These are phyloP conservation scores for Eupeodes latifasciatus DNA, from an alignment of 2,888 invertebrate species.

Conservation along the genomic window DNA sequence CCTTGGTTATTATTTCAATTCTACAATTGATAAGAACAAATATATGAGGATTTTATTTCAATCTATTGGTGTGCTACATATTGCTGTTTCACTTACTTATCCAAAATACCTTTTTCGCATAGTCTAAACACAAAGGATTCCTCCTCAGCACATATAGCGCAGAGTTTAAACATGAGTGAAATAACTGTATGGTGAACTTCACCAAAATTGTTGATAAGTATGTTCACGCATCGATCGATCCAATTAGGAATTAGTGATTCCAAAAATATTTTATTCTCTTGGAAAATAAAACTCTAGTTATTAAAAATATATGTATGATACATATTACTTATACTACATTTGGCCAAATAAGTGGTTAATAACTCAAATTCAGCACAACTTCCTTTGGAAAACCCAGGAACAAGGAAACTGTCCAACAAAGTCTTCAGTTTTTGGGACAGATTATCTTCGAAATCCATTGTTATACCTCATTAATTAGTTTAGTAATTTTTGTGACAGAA, in stretches of 20 bases:
- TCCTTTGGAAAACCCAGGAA: slow-evolving; percentile 79
- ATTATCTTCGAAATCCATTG: slow-evolving; percentile 10
- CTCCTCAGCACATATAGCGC: slow-evolving; percentile 86
- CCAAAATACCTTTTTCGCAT: slow-evolving; percentile 82
- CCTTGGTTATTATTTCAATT: slow-evolving; percentile 78
- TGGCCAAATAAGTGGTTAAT: slow-evolving; percentile 86
- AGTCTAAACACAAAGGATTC: slow-evolving; percentile 87
- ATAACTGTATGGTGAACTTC: slow-evolving; percentile 84
- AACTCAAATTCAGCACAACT: slow-evolving; percentile 88
- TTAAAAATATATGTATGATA: background rate
- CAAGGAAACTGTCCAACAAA: slow-evolving; percentile 80
- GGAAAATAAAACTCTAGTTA: slow-evolving; percentile 64
- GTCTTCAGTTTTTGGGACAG: slow-evolving; percentile 63
- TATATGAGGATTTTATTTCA: background rate
- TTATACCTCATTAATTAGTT: background rate
- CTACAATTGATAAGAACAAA: slow-evolving; percentile 76
- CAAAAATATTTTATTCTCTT: slow-evolving; percentile 82
- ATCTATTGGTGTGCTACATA: background rate
- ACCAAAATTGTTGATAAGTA: slow-evolving; percentile 81
- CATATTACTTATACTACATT: slow-evolving; percentile 82
- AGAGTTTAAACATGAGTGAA: slow-evolving; percentile 88
- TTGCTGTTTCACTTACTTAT: slow-evolving; percentile 78
- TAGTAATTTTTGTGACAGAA: no score
- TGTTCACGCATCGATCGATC: slow-evolving; percentile 83
- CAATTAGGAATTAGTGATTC: slow-evolving; percentile 84